phyloP scores from a whole-genome alignment of 2,113 vertebrate genomes.

The Hippoglossus stenolepis region DNA sequence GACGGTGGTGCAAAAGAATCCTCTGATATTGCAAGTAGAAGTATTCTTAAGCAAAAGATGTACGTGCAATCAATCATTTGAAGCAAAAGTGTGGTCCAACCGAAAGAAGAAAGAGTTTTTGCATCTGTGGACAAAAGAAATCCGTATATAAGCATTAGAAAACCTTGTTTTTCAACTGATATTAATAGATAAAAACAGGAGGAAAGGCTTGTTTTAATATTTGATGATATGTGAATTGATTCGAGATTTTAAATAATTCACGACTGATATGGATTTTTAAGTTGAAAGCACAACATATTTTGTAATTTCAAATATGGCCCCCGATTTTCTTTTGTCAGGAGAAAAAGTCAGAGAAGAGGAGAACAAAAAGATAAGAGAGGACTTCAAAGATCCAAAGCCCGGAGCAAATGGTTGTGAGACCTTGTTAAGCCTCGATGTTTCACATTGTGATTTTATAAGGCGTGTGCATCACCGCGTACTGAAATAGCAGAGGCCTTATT shows the following conservation, averaged over 20 bases:
- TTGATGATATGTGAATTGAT: no score
- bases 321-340: neutral
- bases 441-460: constrained; percentile 71
- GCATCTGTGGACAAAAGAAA: no score
- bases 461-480: constrained; percentile 36
- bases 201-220: no score
- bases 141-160: no score
- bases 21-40: constrained; percentile 18
- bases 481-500: constrained; percentile 66
- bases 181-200: no score
- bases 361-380: constrained; percentile 6
- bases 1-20: constrained; percentile 6
- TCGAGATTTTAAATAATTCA: no score
- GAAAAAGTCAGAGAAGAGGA: neutral
- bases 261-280: neutral
- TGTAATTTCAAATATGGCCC: neutral
- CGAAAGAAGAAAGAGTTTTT: neutral
- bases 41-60: constrained; percentile 32
- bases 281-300: neutral
- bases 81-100: neutral
- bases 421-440: constrained; percentile 14
- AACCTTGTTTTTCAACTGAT: no score
- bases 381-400: constrained; percentile 17
- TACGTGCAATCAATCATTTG: neutral
- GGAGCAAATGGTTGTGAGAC: constrained; percentile 10